Conservation (phyloP, 2,888 invertebrate genomes). For the Lutraria lutraria region DNA sequence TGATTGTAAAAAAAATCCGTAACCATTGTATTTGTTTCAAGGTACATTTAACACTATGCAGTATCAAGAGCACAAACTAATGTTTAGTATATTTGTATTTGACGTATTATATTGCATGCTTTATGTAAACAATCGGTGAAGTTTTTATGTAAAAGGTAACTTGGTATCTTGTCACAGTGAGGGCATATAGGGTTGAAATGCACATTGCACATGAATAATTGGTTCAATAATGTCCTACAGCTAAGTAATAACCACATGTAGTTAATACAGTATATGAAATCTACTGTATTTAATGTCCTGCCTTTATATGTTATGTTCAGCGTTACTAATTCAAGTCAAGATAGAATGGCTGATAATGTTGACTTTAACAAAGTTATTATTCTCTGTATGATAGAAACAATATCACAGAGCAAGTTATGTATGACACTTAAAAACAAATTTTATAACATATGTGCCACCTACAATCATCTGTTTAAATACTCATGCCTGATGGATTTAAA, state of each 20-base stretch:
- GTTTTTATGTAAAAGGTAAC: slow-evolving; percentile 13
- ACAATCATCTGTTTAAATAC: too few species aligned
- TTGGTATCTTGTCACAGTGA: background rate
- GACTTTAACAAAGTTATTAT: slow-evolving; percentile 36
- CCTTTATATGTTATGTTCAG: slow-evolving; percentile 29
- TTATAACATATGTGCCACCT: background rate
- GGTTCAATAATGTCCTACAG: background rate
- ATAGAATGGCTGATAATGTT: slow-evolving; percentile 56
- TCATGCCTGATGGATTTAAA: too few species aligned
- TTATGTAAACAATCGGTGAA: background rate
- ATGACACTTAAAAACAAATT: background rate
- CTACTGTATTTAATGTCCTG: background rate
- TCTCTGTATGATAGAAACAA: slow-evolving; percentile 4
- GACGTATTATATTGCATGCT: slow-evolving; percentile 11
- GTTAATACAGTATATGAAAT: background rate
- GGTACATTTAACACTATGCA: slow-evolving; percentile 5
- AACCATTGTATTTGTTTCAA: background rate
- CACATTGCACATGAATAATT: background rate
- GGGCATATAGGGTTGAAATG: background rate
- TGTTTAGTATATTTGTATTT: slow-evolving; percentile 15
- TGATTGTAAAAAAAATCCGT: slow-evolving; percentile 39
- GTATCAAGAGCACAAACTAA: slow-evolving; percentile 15
- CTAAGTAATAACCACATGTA: background rate
- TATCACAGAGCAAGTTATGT: background rate
- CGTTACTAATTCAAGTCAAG: slow-evolving; percentile 60